Base-by-base conservation (phyloP, 2,888 invertebrate genomes). In the Tenthredo livida region DNA sequence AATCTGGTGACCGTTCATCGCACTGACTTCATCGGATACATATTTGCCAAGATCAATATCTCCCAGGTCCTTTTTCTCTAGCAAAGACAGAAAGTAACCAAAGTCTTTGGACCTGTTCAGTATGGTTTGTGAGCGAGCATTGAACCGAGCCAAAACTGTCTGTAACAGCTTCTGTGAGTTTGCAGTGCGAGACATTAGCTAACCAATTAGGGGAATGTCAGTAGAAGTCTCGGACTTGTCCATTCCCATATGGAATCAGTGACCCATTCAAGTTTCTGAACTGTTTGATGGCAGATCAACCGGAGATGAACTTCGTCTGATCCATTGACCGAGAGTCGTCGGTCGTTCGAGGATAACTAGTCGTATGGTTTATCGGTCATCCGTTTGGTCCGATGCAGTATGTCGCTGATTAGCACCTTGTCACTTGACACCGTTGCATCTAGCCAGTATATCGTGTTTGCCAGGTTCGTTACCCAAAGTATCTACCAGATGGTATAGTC, bases 341-440 rank as follows among this genome's bases (percentile, higher is more conserved):
- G 12, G 21, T 43, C 25, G 6, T 21, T 43, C 25, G 40, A 25
- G 43, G 73, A 73, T 73, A 73, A 73, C 73, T 25, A 73, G 73
- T 40, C 43, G 73, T 43, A 73, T 43, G 43, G 77, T 77, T 33
- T 77, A 77, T 54, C 50, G 47, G 33, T 33, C 25, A 33, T 33
- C 50, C 29, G 40, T 73, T 73, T 29, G 73, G 73, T 25, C 43
- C 15, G 43, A 43, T 73, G 29, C 43, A 73, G 77, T 15, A 29
- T 77, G 54, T 50, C 77, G 29, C 50, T 54, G 77, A 77, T 77
- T 77, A 77, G 29, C 77, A 54, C 77, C 50, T 77, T 77, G 77
- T 77, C 47, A 77, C 77, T 50, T 50, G 77, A 77, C 33, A 17
- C 75, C 25, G 25, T 47, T 54, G 54, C 54, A 54, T 54, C 54